Base-by-base conservation (phyloP, 2,113 vertebrate genomes). In the Clinocottus analis region DNA sequence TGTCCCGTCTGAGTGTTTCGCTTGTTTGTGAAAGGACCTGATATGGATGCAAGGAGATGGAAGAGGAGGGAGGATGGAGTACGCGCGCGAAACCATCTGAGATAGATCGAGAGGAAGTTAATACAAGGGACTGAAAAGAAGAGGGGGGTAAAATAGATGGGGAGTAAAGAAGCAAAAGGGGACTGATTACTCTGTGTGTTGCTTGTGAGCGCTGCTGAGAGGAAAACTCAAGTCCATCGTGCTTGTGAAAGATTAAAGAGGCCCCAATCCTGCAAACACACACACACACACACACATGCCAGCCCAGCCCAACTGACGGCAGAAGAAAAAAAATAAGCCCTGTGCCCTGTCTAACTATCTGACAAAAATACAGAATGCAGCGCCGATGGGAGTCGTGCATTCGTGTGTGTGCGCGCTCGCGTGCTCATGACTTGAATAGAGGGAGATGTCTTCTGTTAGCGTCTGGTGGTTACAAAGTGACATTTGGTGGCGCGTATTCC, bases 241-340 rank as follows among this genome's bases (percentile, higher is more conserved):
- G 47, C 68, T 83, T 68, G 58, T 82, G 66, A 89, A 86, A 88
- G 84, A 92, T 91, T 88, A 83, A 90, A 88, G 70, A 82, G 78
- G 35, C 75, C 35, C 45, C 63, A 51, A 53, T 62, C 33, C 29
- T 31, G 0, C 41, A 69, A 19, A 78, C 59, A 72, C 78, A 76
- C 72, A 21, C 59, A 31, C 65, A 56, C 68, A 72, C 80, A 82
- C 45, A 63, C 56, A 63, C 10, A 23, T 82, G 45, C 62, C 70
- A 64, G 55, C 43, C 58, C 25, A 31, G 61, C 67, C 60, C 11
- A 16, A 68, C 77, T 70, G 78, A 72, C 66, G 72, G 56, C 60
- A 59, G 63, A 61, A 31, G 41, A 19, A 65, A 61, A 53, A 17
- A 21, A n/a, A n/a, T n/a, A 65, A 61, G 29, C 16, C 12, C 14